Evolutionary conservation across 2,797 vertebrate genomes (phyloP).

Genomic region (Hybognathus amarus): DNA sequence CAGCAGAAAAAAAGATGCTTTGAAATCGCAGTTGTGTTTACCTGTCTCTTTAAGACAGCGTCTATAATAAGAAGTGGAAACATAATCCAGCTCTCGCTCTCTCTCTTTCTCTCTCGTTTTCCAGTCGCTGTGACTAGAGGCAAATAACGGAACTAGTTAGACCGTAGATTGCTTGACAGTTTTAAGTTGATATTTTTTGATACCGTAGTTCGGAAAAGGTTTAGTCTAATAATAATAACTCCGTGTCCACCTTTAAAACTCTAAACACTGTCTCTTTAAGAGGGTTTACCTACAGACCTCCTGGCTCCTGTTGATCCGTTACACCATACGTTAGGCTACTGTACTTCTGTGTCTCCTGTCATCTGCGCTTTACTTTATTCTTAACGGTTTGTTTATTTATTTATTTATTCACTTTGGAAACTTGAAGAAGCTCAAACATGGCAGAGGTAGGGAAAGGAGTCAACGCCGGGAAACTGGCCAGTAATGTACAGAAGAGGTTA

Average conservation of each 20-base stretch:
- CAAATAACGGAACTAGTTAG: slow-evolving; percentile 15
- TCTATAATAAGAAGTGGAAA: slow-evolving; percentile 61
- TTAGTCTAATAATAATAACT: background rate
- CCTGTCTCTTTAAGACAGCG: slow-evolving; percentile 76
- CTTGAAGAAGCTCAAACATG: slow-evolving; percentile 73
- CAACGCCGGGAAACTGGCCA: slow-evolving; percentile 93
- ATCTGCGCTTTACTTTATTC: slow-evolving; percentile 24
- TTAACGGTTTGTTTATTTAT: slow-evolving; percentile 5
- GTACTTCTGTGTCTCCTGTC: slow-evolving; percentile 5
- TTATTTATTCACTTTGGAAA: slow-evolving; percentile 36
- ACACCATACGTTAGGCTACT: background rate
- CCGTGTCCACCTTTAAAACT: slow-evolving; percentile 68
- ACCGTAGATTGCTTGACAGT: background rate
- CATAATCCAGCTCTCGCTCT: slow-evolving; percentile 53
- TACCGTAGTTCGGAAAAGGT: background rate
- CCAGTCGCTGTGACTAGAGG: background rate
- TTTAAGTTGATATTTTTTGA: background rate
- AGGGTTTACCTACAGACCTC: slow-evolving; percentile 58
- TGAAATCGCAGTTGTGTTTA: slow-evolving; percentile 49
- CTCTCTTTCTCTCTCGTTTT: background rate
- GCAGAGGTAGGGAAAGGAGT: slow-evolving; percentile 94
- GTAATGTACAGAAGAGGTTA: slow-evolving; percentile 94
- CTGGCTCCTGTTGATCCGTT: slow-evolving; percentile 52
- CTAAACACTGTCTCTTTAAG: slow-evolving; percentile 54
- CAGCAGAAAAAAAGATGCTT: background rate